Percentiles rank a stretch among this genome's conserved stretches.
Conservation (phyloP, 2,888 invertebrate species). For the Nomada goodeniana region DNA sequence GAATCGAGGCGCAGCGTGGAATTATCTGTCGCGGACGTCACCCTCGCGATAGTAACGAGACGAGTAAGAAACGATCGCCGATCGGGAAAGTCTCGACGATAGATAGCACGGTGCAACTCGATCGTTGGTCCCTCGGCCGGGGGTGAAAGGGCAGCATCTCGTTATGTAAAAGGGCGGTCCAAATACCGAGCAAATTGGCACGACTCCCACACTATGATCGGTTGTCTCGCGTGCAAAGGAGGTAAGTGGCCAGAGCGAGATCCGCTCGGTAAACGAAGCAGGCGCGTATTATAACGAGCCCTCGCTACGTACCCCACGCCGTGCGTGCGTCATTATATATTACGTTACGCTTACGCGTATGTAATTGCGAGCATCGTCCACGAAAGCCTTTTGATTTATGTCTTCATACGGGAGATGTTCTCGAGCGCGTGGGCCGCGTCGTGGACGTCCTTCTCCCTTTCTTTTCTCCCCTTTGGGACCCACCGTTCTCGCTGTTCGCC, state of each 20-base stretch:
- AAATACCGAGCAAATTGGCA: constrained; percentile 82
- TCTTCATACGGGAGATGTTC: constrained; percentile 80
- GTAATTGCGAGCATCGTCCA: constrained; percentile 83
- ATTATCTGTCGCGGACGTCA: too few species aligned
- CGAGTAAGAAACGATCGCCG: neutral
- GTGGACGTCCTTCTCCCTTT: constrained; percentile 42
- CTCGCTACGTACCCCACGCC: constrained; percentile 69
- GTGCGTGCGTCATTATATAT: constrained; percentile 79
- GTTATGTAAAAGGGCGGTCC: constrained; percentile 76
- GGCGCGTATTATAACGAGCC: constrained; percentile 78
- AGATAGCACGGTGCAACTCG: constrained; percentile 39
- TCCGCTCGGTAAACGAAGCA: constrained; percentile 64
- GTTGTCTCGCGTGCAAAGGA: constrained; percentile 64
- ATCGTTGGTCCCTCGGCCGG: constrained; percentile 37
- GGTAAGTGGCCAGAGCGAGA: constrained; percentile 55
- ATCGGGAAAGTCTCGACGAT: constrained; percentile 19
- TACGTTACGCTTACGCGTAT: constrained; percentile 81
- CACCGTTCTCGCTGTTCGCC: constrained; percentile 11
- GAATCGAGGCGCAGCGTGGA: too few species aligned
- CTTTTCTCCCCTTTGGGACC: constrained; percentile 1
- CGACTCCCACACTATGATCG: constrained; percentile 79
- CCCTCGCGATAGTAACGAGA: constrained; percentile 15
- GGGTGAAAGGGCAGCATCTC: constrained; percentile 71
- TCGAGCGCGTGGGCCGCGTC: constrained; percentile 75
- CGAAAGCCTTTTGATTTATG: constrained; percentile 83